Base-by-base conservation (phyloP, 2,113 vertebrate genomes). In the Trinectes maculatus region DNA sequence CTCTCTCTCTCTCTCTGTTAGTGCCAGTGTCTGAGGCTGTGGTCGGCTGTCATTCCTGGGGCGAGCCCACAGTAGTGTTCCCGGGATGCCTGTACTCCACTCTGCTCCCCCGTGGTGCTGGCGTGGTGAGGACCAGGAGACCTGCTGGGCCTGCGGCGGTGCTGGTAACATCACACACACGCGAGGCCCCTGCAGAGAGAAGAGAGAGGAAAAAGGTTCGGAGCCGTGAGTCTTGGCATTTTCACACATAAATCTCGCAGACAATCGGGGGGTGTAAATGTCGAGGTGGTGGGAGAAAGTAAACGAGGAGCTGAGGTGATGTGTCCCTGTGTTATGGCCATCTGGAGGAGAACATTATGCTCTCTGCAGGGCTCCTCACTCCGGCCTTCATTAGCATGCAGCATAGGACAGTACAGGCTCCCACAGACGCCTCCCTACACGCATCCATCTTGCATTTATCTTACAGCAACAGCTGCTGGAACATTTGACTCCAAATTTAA, bases 111-210 rank as follows among this genome's bases (percentile, higher is more conserved):
- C 83, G 89, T 59, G 87, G 88, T 68, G 88, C 87, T 77, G 84
- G 86, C 85, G 80, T 75, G 87, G 87, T 83, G 87, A 85, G 80
- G 67, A 84, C 82, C 88, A 33, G 86, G 84, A 69, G 79, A 61
- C 89, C 89, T 77, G 89, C 88, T 90, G 88, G 79, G 85, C 85
- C 88, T 90, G 86, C 70, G 90, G 88, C 85, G 78, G 70, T 82
- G 83, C 77, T 72, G 79, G 84, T 82, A 85, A 87, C 87, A 76
- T 76, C 48, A 36, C 43, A n/a, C n/a, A n/a, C 70, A 73, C 77
- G 37, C 25, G 79, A 58, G 65, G 71, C 73, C 46, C 75, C 74
- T 16, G 52, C 31, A 25, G 63, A 46, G 33, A 40, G 40, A 43
- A 21, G 40, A 43, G 18, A 43, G 74, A 68, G 53, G 34, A 31